These are phyloP conservation scores for Rhodinocichla rosea DNA, from an alignment of 2,113 vertebrate genomes.

Conservation along the genomic window DNA sequence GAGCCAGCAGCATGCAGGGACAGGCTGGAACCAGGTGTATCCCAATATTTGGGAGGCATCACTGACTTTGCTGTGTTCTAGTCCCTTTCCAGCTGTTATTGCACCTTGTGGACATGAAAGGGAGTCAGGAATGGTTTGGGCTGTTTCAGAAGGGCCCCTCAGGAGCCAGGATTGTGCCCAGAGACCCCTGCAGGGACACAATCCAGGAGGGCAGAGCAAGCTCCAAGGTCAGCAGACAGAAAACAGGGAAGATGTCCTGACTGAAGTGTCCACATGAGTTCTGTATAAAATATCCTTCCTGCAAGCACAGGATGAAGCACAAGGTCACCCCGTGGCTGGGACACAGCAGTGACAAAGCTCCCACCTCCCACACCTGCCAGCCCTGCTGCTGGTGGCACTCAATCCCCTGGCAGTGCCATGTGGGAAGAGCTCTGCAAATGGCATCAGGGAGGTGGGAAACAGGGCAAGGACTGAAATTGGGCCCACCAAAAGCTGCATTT, in stretches of 20 bases:
- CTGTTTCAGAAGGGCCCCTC: background rate
- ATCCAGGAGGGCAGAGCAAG: background rate
- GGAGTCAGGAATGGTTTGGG: background rate
- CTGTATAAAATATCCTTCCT: rapidly evolving
- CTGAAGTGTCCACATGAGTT: background rate
- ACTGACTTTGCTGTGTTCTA: rapidly evolving
- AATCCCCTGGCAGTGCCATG: background rate
- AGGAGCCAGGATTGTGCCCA: background rate
- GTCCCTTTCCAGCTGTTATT: background rate
- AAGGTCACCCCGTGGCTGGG: background rate
- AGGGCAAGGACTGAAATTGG: background rate
- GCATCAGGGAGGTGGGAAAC: background rate
- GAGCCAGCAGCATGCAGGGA: background rate
- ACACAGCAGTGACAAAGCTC: background rate
- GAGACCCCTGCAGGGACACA: rapidly evolving
- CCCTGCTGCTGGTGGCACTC: background rate
- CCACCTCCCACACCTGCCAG: background rate
- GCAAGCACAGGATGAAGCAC: background rate
- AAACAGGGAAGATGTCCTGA: background rate
- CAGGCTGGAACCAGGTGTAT: background rate
- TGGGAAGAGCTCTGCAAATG: background rate
- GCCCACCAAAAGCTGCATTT: background rate
- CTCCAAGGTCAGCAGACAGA: background rate
- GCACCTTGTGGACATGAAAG: background rate
- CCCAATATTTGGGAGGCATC: rapidly evolving